These are phyloP conservation scores for Alethe castanea DNA, from an alignment of 2,113 vertebrate species.

Conservation along the genomic window DNA sequence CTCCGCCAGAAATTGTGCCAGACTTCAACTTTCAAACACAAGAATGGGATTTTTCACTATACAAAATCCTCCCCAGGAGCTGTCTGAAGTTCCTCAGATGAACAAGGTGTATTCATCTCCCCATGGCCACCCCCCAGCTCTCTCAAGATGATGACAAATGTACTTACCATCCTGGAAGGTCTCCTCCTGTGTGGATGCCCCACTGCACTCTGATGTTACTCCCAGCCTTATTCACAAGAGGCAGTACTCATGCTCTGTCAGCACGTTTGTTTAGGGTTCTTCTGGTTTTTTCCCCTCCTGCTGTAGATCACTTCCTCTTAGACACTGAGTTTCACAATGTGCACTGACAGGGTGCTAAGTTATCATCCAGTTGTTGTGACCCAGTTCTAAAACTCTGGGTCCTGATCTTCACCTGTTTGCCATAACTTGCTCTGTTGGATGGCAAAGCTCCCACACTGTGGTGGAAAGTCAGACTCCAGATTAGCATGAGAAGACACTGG, in stretches of 20 bases:
- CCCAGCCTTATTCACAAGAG: not conserved
- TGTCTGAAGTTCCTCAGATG: not conserved
- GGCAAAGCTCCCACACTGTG: not conserved
- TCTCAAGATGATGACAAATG: not conserved
- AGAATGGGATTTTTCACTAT: not conserved
- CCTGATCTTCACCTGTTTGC: not conserved
- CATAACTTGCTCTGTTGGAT: not conserved
- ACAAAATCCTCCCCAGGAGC: not conserved
- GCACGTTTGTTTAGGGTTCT: not conserved
- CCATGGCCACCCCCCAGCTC: not conserved
- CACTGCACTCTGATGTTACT: not conserved
- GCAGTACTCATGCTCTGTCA: not conserved
- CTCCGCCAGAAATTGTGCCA: not conserved
- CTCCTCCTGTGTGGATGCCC: not conserved
- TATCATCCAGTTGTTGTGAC: not conserved
- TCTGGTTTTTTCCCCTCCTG: not conserved
- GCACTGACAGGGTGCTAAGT: not conserved
- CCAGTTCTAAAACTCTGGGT: not conserved
- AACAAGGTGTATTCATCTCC: not conserved
- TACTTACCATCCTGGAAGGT: slow-evolving; percentile 26
- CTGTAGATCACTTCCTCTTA: slow-evolving; percentile 40
- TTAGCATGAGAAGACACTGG: not conserved
- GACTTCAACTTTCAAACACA: not conserved
- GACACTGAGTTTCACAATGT: not conserved
- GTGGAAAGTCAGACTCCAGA: not conserved